Percentiles rank a stretch among this genome's conserved stretches.
phyloP scores from a whole-genome alignment of 2,797 vertebrate species.

The Smutsia gigantea region DNA sequence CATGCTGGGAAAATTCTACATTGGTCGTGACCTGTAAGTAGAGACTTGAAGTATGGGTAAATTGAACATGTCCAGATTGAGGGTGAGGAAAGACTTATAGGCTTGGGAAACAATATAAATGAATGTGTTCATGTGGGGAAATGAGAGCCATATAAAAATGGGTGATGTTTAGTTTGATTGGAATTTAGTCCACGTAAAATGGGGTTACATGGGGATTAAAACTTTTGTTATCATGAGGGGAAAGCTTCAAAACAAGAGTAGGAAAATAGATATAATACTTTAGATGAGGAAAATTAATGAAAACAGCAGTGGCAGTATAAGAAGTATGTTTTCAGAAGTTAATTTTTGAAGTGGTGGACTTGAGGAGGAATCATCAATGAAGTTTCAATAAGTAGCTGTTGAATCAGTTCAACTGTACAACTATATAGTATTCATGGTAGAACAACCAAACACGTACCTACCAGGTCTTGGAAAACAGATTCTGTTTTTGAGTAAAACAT shows the following conservation, averaged over 20 bases:
- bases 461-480: not conserved
- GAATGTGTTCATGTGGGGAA: not conserved
- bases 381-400: not conserved
- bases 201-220: not conserved
- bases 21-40: not conserved
- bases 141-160: not conserved
- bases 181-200: not conserved
- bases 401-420: not conserved
- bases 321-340: not conserved
- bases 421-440: not conserved
- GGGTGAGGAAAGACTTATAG: not conserved
- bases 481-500: not conserved
- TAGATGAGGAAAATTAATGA: not conserved
- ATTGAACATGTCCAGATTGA: not conserved
- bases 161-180: not conserved
- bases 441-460: not conserved
- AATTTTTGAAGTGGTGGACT: not conserved
- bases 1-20: not conserved
- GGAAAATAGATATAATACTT: not conserved
- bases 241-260: not conserved
- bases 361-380: not conserved
- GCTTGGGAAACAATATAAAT: not conserved
- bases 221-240: not conserved
- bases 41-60: not conserved
- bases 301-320: not conserved